phyloP scores from a whole-genome alignment of 2,888 invertebrate species.

The Lithophane semibrunnea region DNA sequence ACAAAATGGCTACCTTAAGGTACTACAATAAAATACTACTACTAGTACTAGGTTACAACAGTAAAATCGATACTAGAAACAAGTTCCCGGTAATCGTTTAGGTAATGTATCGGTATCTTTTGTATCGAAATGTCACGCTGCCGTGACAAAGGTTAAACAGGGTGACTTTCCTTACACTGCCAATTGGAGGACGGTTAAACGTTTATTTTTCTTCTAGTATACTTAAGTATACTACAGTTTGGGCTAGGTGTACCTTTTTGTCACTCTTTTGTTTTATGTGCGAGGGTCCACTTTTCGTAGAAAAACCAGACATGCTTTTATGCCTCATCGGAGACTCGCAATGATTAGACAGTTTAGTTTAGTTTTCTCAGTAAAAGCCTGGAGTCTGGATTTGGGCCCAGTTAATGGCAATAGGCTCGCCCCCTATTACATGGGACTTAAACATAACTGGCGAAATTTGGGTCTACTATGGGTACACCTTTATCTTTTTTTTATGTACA shows the following conservation, averaged over 20 bases:
- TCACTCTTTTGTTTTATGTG: neutral
- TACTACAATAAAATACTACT: too few relatives aligned
- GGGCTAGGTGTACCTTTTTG: neutral
- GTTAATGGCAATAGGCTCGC: neutral
- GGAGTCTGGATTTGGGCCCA: too few relatives aligned
- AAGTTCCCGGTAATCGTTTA: constrained; percentile 50
- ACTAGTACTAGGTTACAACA: too few relatives aligned
- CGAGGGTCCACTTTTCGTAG: neutral
- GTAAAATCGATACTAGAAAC: constrained; percentile 26
- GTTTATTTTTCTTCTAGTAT: constrained; percentile 29
- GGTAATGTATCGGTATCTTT: constrained; percentile 65
- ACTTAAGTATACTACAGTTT: constrained; percentile 12
- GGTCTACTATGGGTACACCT: neutral
- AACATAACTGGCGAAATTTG: neutral
- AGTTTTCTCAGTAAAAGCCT: neutral
- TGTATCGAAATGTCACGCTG: constrained; percentile 61
- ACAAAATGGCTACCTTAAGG: constrained; percentile 20
- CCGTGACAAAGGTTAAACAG: constrained; percentile 75
- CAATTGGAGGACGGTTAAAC: constrained; percentile 55
- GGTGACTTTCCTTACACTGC: constrained; percentile 66
- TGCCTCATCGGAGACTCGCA: too few relatives aligned
- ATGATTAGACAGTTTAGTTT: neutral
- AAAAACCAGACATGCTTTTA: neutral
- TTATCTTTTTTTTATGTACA: too few relatives aligned
- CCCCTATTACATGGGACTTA: neutral